Conservation (phyloP, 2,888 invertebrate species). For the Anorthoa munda region DNA sequence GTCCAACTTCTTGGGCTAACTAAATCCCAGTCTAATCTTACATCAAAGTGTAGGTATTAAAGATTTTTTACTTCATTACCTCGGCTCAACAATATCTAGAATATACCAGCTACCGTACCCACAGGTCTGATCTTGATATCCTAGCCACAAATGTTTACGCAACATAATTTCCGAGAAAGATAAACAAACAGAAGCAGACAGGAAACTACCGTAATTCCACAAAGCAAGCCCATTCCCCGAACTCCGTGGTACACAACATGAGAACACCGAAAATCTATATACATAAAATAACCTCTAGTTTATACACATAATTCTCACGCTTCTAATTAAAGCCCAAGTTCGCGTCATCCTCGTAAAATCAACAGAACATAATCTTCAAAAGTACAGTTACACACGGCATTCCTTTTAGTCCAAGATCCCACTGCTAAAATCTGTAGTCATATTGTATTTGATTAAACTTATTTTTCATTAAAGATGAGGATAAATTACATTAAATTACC, state of each 20-base stretch:
- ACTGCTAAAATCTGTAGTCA: too few relatives aligned
- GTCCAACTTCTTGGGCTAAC: too few relatives aligned
- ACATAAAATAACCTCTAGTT: slow-evolving; percentile 54
- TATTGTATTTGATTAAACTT: too few relatives aligned
- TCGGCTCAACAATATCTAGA: not conserved
- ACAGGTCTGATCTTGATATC: slow-evolving; percentile 4
- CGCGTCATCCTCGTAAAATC: slow-evolving; percentile 58
- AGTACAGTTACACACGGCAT: slow-evolving; percentile 64
- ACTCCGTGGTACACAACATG: slow-evolving; percentile 25
- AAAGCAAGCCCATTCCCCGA: slow-evolving; percentile 28
- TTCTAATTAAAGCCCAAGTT: slow-evolving; percentile 61
- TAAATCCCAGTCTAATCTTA: not conserved
- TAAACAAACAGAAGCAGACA: slow-evolving; percentile 12
- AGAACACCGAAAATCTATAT: slow-evolving; percentile 52
- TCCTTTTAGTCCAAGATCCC: slow-evolving; percentile 33
- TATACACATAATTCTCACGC: slow-evolving; percentile 53
- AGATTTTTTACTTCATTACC: not conserved
- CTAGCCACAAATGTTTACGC: slow-evolving; percentile 28
- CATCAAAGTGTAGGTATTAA: not conserved
- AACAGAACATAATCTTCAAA: slow-evolving; percentile 56
- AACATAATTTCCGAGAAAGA: slow-evolving; percentile 36
- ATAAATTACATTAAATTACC: too few relatives aligned
- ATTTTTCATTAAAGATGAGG: too few relatives aligned
- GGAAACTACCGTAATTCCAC: slow-evolving; percentile 38
- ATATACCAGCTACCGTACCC: not conserved